Evolutionary conservation across 2,113 vertebrate genomes (phyloP).

Genomic region (Gobio gobio): DNA sequence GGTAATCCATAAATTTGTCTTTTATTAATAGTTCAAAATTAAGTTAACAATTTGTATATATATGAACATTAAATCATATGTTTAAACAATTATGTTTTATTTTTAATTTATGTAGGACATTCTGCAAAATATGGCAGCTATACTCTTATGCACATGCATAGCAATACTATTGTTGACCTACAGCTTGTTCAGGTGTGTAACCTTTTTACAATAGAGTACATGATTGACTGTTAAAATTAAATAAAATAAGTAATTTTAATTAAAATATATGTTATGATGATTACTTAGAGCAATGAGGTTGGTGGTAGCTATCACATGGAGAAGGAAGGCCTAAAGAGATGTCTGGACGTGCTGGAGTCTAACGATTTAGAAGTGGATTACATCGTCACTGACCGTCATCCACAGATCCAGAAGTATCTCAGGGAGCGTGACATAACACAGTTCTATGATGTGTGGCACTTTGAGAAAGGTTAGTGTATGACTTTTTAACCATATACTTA

Average conservation of each 20-base stretch:
- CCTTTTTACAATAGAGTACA: neutral
- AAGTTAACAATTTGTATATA: neutral
- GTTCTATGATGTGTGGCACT: conserved; percentile 12
- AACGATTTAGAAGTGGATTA: neutral
- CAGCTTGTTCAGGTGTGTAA: conserved; percentile 6
- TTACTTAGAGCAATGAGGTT: neutral
- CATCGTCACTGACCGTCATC: neutral
- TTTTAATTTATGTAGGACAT: neutral
- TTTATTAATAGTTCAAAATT: too few species aligned
- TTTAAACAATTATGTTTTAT: neutral
- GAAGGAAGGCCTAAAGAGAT: conserved; percentile 2
- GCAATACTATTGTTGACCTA: neutral
- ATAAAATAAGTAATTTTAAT: neutral
- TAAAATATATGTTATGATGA: neutral
- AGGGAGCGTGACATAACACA: neutral
- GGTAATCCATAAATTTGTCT: neutral
- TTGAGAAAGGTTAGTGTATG: neutral
- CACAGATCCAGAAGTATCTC: conserved; percentile 15
- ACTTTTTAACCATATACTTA: neutral
- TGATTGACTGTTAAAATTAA: neutral
- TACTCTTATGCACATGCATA: neutral
- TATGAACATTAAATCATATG: neutral
- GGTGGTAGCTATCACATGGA: neutral
- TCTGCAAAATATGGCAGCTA: neutral
- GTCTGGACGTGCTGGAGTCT: neutral